phyloP scores from a whole-genome alignment of 1,140 invertebrate species.

The Mylabris phalerata region DNA sequence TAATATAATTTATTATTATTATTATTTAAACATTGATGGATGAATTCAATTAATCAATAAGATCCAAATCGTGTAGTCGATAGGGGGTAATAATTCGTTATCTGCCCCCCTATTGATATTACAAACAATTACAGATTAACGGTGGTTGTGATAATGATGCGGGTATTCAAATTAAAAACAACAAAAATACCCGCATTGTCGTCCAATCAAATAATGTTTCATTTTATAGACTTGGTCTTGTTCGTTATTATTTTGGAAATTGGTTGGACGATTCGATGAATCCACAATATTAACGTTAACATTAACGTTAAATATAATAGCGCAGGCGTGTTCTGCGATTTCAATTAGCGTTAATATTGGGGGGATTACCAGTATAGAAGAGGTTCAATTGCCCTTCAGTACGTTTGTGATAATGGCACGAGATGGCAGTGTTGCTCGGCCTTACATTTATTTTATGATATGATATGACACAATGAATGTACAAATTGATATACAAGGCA shows the following conservation, averaged over 20 bases:
- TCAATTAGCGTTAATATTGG: constrained; percentile 3
- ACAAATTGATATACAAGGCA: constrained; percentile 36
- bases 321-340: constrained; percentile 20
- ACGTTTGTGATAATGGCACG: constrained; percentile 34
- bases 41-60: constrained; percentile 21
- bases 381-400: constrained; percentile 1
- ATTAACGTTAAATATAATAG: neutral
- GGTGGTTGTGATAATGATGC: neutral
- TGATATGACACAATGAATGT: constrained; percentile 36
- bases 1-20: constrained; percentile 20
- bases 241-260: no score
- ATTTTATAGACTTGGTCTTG: no score
- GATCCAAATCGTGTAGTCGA: constrained; percentile 1
- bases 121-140: neutral
- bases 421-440: constrained; percentile 37
- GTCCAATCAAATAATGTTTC: neutral
- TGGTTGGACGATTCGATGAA: neutral
- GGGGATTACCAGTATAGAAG: neutral
- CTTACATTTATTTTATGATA: constrained; percentile 7
- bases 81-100: neutral
- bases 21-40: constrained; percentile 27
- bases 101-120: neutral
- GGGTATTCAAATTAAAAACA: neutral
- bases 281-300: neutral
- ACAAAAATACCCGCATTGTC: neutral